Evolutionary conservation across 2,113 vertebrate genomes (phyloP).

Genomic region (Todiramphus chloris): DNA sequence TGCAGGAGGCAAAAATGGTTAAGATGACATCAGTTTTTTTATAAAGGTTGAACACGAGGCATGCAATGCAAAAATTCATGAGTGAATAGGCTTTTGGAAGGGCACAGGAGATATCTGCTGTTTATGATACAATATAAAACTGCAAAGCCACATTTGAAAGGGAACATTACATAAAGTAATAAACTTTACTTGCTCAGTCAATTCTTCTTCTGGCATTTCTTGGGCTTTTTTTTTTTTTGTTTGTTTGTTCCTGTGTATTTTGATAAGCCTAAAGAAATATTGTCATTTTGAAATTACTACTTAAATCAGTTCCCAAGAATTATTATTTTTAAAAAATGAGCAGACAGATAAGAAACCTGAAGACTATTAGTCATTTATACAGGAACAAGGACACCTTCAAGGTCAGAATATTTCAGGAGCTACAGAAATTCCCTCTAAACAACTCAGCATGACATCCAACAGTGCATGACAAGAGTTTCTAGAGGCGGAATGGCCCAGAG

Average conservation of each 20-base stretch:
- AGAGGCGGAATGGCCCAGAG: neutral
- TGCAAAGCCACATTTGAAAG: neutral
- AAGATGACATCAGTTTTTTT: neutral
- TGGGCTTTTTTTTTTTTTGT: neutral
- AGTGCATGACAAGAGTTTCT: neutral
- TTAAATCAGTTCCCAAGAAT: neutral
- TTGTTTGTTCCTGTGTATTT: neutral
- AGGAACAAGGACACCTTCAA: neutral
- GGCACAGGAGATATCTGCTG: neutral
- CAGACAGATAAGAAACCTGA: neutral
- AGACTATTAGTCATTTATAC: neutral
- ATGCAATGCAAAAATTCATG: neutral
- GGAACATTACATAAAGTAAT: neutral
- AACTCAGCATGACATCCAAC: neutral
- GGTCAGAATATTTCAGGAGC: neutral
- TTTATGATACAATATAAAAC: neutral
- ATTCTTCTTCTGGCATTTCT: neutral
- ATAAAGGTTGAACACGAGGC: neutral
- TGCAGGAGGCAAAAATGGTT: neutral
- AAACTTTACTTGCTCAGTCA: neutral
- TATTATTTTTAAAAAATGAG: neutral
- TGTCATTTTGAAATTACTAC: neutral
- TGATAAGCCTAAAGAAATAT: neutral
- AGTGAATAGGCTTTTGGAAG: neutral
- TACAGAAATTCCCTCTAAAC: neutral